Percentiles rank a stretch among this genome's conserved stretches.
Evolutionary conservation across 2,113 vertebrate species (phyloP).

Genomic region (Daubentonia madagascariensis): DNA sequence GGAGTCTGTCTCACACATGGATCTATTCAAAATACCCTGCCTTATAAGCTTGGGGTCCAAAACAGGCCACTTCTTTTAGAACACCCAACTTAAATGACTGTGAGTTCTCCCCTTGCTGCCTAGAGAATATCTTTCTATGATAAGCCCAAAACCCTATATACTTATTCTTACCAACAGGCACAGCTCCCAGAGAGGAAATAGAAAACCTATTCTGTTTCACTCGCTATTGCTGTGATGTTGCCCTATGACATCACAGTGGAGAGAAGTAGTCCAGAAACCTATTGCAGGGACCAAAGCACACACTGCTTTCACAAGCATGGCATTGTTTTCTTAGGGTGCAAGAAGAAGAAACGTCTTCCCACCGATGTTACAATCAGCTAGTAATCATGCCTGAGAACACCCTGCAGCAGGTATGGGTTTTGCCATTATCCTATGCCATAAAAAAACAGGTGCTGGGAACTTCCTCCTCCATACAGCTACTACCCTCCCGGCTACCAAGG

Average conservation of each 20-base stretch:
- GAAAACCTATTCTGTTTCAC: background rate
- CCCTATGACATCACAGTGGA: background rate
- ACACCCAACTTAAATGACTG: background rate
- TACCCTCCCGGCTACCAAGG: no score
- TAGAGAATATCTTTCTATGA: background rate
- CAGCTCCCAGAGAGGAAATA: background rate
- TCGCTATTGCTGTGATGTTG: background rate
- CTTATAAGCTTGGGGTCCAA: background rate
- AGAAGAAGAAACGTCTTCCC: background rate
- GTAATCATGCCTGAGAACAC: background rate
- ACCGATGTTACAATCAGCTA: background rate
- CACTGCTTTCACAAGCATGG: background rate
- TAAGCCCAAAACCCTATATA: background rate
- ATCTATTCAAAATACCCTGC: background rate
- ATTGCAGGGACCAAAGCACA: background rate
- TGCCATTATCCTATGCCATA: background rate
- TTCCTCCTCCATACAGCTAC: background rate
- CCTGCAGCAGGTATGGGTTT: background rate
- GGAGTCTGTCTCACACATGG: background rate
- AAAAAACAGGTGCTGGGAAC: background rate
- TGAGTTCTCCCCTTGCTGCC: background rate
- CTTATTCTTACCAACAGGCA: background rate
- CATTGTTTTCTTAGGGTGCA: background rate
- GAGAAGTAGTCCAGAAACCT: background rate
- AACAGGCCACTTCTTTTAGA: background rate